Percentiles rank a stretch among this genome's conserved stretches.
These are phyloP conservation scores for Temnothorax nylanderi DNA, from an alignment of 1,140 invertebrate species.

Conservation along the genomic window DNA sequence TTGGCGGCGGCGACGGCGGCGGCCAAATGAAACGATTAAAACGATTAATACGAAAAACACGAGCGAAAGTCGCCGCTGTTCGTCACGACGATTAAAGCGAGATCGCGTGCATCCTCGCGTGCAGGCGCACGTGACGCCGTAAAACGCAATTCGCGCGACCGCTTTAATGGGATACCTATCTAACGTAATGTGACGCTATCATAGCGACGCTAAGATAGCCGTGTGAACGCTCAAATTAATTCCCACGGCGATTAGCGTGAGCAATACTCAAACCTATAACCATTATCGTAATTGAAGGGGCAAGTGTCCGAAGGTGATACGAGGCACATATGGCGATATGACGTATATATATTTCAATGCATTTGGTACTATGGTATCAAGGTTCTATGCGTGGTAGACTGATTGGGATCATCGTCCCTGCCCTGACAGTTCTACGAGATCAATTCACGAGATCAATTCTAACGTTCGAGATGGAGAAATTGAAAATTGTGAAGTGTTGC, in stretches of 20 bases:
- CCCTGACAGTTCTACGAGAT: neutral
- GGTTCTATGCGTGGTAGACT: neutral
- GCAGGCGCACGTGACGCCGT: neutral
- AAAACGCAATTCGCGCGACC: constrained; percentile 10
- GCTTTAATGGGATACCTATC: constrained; percentile 44
- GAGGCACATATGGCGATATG: neutral
- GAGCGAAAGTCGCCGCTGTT: neutral
- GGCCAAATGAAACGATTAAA: constrained; percentile 28
- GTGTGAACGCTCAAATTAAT: constrained; percentile 25
- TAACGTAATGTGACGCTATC: constrained; percentile 44
- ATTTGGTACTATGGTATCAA: neutral
- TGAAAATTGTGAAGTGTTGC: neutral
- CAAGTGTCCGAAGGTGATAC: neutral
- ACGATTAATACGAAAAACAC: constrained; percentile 39
- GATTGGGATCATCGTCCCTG: neutral
- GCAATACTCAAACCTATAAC: constrained; percentile 17
- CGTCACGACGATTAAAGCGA: neutral
- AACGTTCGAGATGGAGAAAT: neutral
- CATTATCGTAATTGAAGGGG: constrained; percentile 38
- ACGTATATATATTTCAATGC: constrained; percentile 20
- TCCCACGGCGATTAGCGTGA: constrained; percentile 22
- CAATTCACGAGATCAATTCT: neutral
- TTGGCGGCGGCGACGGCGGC: neutral
- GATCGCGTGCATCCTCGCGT: neutral
- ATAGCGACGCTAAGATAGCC: constrained; percentile 12